A percentile compares a stretch with the other conserved stretches of the same genome.
Evolutionary conservation across 2,113 vertebrate species (phyloP).

Genomic region (Xenopus borealis): DNA sequence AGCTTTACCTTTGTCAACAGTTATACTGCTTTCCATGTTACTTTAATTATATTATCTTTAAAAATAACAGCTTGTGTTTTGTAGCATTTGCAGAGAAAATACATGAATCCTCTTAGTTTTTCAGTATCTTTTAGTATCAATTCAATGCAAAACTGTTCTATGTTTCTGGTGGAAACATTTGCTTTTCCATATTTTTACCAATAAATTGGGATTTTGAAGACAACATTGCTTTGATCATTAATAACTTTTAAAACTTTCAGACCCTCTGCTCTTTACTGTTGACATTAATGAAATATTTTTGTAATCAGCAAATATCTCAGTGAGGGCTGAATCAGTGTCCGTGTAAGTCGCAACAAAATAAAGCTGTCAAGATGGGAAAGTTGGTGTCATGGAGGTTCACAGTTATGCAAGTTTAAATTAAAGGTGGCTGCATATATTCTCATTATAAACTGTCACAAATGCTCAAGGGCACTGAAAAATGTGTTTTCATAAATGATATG

Average conservation of each 20-base stretch:
- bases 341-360: slow-evolving; percentile 42
- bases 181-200: too few relatives aligned
- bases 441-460: slow-evolving; percentile 55
- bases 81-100: too few relatives aligned
- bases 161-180: too few relatives aligned
- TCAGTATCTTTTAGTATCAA: too few relatives aligned
- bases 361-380: slow-evolving; percentile 53
- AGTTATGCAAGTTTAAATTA: slow-evolving; percentile 56
- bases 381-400: slow-evolving; percentile 53
- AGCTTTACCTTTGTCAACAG: too few relatives aligned
- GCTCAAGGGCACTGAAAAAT: slow-evolving; percentile 52
- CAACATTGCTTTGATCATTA: too few relatives aligned
- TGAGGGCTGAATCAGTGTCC: slow-evolving; percentile 12
- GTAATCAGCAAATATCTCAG: slow-evolving; percentile 43
- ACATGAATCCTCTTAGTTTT: too few relatives aligned
- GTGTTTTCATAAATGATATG: slow-evolving; percentile 51
- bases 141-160: too few relatives aligned
- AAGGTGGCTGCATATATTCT: slow-evolving; percentile 49
- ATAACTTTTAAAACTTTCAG: not conserved
- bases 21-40: too few relatives aligned
- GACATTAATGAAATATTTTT: slow-evolving; percentile 33
- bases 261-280: not conserved
- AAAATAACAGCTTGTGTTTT: too few relatives aligned
- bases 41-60: too few relatives aligned
- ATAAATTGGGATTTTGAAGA: too few relatives aligned